phyloP scores from a whole-genome alignment of 2,888 invertebrate species.

The Macrosoma leucophasiata region DNA sequence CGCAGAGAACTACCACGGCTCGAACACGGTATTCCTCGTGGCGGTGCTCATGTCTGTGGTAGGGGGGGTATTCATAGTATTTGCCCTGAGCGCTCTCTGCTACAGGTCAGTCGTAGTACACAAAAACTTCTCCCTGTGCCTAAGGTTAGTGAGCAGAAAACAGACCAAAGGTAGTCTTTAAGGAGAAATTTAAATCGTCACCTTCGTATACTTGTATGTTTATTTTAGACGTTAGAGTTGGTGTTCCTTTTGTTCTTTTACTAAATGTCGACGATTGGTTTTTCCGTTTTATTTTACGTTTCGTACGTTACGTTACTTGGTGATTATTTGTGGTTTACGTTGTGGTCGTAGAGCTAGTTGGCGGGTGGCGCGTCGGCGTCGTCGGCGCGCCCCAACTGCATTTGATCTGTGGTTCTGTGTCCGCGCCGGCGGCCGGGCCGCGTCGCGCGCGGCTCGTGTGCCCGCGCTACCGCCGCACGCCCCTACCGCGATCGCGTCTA shows the following conservation, averaged over 20 bases:
- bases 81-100: conserved; percentile 99
- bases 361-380: conserved; percentile 61
- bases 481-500: conserved; percentile 22
- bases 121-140: conserved; percentile 98
- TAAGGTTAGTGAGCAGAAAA: conserved; percentile 97
- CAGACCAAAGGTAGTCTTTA: conserved; percentile 82
- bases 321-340: conserved; percentile 64
- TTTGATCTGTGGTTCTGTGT: conserved; percentile 75
- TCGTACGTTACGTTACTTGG: conserved; percentile 46
- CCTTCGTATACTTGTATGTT: conserved; percentile 76
- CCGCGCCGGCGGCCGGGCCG: conserved; percentile 51
- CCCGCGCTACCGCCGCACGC: conserved; percentile 17
- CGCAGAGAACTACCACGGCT: conserved; percentile 97
- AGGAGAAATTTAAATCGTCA: conserved; percentile 75
- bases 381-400: conserved; percentile 67
- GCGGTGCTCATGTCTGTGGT: conserved; percentile 98
- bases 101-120: conserved; percentile 99
- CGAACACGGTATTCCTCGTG: conserved; percentile 98
- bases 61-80: conserved; percentile 99
- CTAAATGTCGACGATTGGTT: conserved; percentile 68
- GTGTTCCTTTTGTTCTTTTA: conserved; percentile 71
- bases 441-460: conserved; percentile 23
- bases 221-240: conserved; percentile 74
- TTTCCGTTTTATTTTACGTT: too few species aligned
- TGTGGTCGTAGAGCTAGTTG: conserved; percentile 72